Evolutionary conservation across 2,888 invertebrate species (phyloP).

Genomic region (Bugula neritina): DNA sequence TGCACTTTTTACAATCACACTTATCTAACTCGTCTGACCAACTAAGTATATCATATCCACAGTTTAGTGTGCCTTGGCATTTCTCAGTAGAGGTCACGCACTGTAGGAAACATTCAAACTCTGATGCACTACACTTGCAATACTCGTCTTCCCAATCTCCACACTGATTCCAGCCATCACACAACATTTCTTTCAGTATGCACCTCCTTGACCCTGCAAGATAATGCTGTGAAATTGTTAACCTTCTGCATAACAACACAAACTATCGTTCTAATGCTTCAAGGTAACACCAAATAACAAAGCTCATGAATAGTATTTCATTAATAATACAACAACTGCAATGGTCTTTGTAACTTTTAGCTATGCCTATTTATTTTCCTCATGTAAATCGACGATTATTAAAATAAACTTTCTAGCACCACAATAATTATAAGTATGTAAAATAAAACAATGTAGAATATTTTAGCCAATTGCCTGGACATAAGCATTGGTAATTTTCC

Average conservation of each 20-base stretch:
- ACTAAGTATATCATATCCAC: not conserved
- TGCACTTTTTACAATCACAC: conserved; percentile 12
- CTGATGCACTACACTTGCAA: not conserved
- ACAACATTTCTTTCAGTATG: conserved; percentile 6
- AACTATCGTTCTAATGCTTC: no score
- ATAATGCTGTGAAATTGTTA: no score
- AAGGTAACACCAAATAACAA: not conserved
- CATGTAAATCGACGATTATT: no score
- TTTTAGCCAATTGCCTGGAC: no score
- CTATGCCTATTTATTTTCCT: not conserved
- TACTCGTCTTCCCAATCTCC: conserved; percentile 10
- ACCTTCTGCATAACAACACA: no score
- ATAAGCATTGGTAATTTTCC: no score
- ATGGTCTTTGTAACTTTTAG: not conserved
- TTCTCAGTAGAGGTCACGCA: not conserved
- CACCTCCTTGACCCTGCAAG: not conserved
- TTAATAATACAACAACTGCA: no score
- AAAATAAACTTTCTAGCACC: no score
- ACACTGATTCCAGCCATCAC: conserved; percentile 19
- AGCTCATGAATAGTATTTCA: not conserved
- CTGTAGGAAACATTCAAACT: conserved; percentile 1
- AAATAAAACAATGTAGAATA: no score
- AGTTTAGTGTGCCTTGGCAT: not conserved
- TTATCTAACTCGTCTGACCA: conserved; percentile 4
- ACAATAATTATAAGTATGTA: no score